Evolutionary conservation across 2,113 vertebrate species (phyloP), one percentile per base, ranked within the genome.

Genomic region (Aleadryas rufinucha): DNA sequence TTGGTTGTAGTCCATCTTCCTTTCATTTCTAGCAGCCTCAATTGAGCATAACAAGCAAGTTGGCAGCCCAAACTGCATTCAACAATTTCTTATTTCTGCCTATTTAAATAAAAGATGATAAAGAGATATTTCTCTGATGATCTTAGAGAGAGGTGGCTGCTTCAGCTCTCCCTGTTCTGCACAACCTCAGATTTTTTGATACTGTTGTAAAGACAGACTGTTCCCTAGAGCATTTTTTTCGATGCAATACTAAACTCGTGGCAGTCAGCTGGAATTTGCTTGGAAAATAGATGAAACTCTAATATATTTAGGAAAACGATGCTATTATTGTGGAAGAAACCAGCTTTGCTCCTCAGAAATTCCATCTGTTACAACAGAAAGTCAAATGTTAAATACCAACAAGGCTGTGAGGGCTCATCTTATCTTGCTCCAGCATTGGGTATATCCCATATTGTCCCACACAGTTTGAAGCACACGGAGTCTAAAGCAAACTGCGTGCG

Each of bases 1-100:
- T 98, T 97, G 97, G 97, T 98, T 97, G 97, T 93, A 93, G 90
- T 98, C 96, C 95, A 97, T 97, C 94, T 97, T 93, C 84, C 89
- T 97, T 98, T 98, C 93, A 95, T 94, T 98, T 96, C 93, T 97
- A 97, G 95, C 89, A 71, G 87, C 97, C 97, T 97, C 63, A 39
- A 97, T 94, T 89, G 88, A 92, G 97, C 97, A 94, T 91, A 95
- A 93, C 97, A 85, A 97, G 90, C 94, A 94, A 95, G 94, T 95
- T 98, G 95, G 96, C 97, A 98, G 93, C 96, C 92, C 90, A 81
- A n/a, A 89, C 86, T 26, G 50, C 53, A 70, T 96, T 96, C 97
- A 96, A 42, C 93, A 66, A 96, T 96, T 94, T 95, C 96, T 97
- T 96, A 93, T 94, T 94, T 97, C 96, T 95, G 96, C 96, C 91